Evolutionary conservation across 2,113 vertebrate species (phyloP).

Genomic region (Protobothrops flavoviridis): DNA sequence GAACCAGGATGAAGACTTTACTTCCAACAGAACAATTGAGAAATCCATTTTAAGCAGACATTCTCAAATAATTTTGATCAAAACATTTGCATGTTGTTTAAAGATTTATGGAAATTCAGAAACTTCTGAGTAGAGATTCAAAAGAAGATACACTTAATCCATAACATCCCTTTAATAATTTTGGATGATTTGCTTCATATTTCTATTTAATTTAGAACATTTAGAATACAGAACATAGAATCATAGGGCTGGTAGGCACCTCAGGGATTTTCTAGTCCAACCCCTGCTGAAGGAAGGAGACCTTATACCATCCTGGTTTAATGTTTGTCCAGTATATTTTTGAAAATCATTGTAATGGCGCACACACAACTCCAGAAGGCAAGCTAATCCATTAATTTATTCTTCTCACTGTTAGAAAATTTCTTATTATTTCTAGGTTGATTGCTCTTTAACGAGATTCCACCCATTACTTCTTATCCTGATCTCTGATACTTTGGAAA

Average conservation of each 20-base stretch:
- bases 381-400: neutral
- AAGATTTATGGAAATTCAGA: conserved; percentile 10
- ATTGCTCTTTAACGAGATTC: neutral
- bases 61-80: conserved; percentile 3
- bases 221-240: neutral
- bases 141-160: conserved; percentile 10
- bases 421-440: neutral
- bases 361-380: neutral
- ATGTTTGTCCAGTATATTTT: neutral
- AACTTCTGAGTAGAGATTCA: conserved; percentile 14
- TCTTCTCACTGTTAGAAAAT: neutral
- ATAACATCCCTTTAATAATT: neutral
- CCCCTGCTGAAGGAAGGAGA: neutral
- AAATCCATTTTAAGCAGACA: neutral
- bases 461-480: neutral
- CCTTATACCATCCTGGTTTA: neutral
- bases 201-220: neutral
- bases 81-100: conserved; percentile 25
- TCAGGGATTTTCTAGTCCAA: neutral
- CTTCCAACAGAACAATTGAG: neutral
- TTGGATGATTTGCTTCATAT: conserved; percentile 5
- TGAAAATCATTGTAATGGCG: neutral
- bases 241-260: neutral
- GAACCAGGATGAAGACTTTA: too few relatives aligned
- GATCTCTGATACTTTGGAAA: neutral